Percentiles rank a stretch among this genome's conserved stretches.
Conservation (phyloP, 2,113 vertebrate species). For the Numida meleagris region DNA sequence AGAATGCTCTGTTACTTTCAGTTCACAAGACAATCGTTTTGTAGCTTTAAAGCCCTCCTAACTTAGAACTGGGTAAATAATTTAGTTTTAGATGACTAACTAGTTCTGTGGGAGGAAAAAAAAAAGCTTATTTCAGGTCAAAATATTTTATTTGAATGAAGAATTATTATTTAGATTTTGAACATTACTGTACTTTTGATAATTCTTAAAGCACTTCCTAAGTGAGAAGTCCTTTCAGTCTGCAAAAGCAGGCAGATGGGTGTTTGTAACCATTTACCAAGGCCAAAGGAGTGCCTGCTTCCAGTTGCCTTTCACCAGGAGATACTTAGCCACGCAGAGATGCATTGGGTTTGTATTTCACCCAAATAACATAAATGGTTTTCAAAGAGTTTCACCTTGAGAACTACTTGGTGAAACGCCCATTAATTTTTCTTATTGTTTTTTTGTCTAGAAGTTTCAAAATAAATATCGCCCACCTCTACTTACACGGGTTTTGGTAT, state of each 20-base stretch:
- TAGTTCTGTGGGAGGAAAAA: background rate
- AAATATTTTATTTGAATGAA: background rate
- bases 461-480: background rate
- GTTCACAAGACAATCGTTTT: background rate
- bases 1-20: background rate
- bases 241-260: background rate
- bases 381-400: background rate
- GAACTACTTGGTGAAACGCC: background rate
- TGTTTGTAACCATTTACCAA: background rate
- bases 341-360: background rate
- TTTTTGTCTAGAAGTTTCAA: background rate
- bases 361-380: background rate
- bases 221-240: background rate
- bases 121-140: background rate
- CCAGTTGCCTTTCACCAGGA: background rate
- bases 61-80: background rate
- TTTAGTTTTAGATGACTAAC: background rate
- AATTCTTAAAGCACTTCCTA: background rate
- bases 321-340: background rate
- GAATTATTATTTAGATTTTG: background rate
- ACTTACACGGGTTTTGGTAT: accelerated
- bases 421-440: background rate
- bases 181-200: background rate
- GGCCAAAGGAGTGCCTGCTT: background rate
- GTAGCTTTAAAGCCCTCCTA: background rate